Percentiles rank a stretch among this genome's conserved stretches.
Conservation (phyloP, 2,888 invertebrate genomes). For the Protonemura montana region DNA sequence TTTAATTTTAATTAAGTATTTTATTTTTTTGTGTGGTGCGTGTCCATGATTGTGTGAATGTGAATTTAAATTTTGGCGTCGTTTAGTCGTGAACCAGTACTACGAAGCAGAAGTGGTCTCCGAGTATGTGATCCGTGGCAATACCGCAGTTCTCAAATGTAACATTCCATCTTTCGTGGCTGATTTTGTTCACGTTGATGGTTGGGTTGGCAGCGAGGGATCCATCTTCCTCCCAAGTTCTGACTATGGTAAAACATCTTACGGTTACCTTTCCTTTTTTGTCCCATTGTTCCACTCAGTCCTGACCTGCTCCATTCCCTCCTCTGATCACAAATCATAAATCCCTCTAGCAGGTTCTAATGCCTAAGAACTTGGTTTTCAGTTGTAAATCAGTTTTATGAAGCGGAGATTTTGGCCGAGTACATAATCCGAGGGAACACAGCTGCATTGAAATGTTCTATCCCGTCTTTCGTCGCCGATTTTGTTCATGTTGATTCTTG, state of each 20-base stretch:
- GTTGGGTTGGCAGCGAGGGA: conserved; percentile 73
- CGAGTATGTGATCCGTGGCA: conserved; percentile 88
- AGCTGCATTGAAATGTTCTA: conserved; percentile 75
- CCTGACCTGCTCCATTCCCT: not conserved
- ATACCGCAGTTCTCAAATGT: conserved; percentile 86
- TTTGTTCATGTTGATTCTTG: conserved; percentile 75
- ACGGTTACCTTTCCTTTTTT: conserved; percentile 5
- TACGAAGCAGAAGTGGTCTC: conserved; percentile 90
- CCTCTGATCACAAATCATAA: not conserved
- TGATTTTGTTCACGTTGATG: conserved; percentile 89
- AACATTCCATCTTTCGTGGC: conserved; percentile 90
- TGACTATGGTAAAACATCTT: conserved; percentile 72
- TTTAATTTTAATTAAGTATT: not conserved
- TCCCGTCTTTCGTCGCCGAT: conserved; percentile 78
- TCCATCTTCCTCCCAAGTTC: conserved; percentile 74
- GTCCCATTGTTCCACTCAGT: not conserved
- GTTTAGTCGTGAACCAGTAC: conserved; percentile 84
- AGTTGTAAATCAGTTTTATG: conserved; percentile 78
- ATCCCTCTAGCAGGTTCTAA: not conserved
- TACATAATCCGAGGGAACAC: conserved; percentile 78
- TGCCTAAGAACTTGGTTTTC: conserved; percentile 53
- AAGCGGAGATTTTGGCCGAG: conserved; percentile 76
- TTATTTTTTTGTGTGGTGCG: not conserved
- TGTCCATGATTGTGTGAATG: not conserved
- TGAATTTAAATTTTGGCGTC: conserved; percentile 28